phyloP scores from a whole-genome alignment of 2,113 vertebrate genomes.

The Myotis davidii region DNA sequence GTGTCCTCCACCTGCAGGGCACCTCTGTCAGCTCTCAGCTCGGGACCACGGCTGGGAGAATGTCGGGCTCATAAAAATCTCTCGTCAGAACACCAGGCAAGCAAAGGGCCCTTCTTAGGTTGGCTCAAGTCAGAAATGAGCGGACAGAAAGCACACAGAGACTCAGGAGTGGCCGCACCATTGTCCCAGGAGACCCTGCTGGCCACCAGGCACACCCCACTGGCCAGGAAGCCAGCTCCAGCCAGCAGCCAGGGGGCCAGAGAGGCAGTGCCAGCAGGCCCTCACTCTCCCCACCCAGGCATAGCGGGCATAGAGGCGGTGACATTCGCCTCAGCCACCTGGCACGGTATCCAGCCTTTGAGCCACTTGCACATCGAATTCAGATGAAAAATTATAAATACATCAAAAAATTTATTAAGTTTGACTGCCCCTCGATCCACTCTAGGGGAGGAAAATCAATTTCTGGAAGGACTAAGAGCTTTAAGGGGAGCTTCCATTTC shows the following conservation, averaged over 20 bases:
- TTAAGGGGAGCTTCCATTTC: background rate
- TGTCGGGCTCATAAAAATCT: constrained; percentile 61
- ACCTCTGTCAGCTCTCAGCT: background rate
- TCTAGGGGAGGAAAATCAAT: background rate
- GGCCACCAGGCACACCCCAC: background rate
- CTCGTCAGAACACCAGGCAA: constrained; percentile 38
- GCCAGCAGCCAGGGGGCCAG: background rate
- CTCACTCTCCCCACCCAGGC: background rate
- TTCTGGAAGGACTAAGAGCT: background rate
- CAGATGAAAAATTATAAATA: background rate
- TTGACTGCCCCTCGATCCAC: background rate
- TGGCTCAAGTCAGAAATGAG: constrained; percentile 37
- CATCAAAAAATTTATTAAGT: background rate
- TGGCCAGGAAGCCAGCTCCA: background rate
- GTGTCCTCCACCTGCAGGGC: background rate
- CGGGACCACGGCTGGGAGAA: constrained; percentile 37
- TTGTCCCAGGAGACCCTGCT: background rate
- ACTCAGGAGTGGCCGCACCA: background rate
- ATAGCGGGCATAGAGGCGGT: background rate
- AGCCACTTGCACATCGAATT: background rate
- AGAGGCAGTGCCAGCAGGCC: fast-evolving
- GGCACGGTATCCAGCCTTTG: background rate
- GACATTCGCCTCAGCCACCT: background rate
- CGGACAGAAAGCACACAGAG: background rate
- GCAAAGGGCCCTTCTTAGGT: background rate